phyloP scores from a whole-genome alignment of 2,797 vertebrate genomes.

The Spea hammondii region DNA sequence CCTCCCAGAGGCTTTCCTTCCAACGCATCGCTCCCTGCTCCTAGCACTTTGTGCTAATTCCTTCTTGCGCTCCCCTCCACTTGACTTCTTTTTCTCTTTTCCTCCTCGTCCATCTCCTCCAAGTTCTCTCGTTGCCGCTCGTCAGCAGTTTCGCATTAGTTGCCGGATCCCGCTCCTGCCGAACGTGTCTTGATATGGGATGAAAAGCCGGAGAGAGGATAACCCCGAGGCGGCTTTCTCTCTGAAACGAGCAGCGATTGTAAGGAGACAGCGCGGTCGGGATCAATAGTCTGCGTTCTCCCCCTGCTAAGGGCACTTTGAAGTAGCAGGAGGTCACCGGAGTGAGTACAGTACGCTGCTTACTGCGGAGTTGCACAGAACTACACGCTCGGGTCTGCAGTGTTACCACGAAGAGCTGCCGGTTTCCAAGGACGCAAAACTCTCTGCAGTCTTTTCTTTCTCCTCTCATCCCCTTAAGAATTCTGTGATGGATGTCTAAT shows the following conservation, averaged over 20 bases:
- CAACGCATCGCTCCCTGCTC: slow-evolving; percentile 48
- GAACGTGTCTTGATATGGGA: slow-evolving; percentile 66
- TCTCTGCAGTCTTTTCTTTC: slow-evolving; percentile 61
- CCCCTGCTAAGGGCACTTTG: slow-evolving; percentile 64
- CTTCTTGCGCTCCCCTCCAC: slow-evolving; percentile 6
- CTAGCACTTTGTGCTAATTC: slow-evolving; percentile 51
- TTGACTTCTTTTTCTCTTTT: slow-evolving; percentile 37
- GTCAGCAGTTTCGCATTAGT: slow-evolving; percentile 71
- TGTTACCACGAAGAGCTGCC: slow-evolving; percentile 61
- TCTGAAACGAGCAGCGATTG: slow-evolving; percentile 70
- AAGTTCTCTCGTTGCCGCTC: slow-evolving; percentile 55
- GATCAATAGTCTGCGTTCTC: slow-evolving; percentile 67
- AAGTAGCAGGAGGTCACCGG: slow-evolving; percentile 68
- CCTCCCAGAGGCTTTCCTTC: slow-evolving; percentile 55
- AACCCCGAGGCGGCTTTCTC: slow-evolving; percentile 56
- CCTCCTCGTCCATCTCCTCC: slow-evolving; percentile 35
- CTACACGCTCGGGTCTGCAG: slow-evolving; percentile 70
- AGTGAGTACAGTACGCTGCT: slow-evolving; percentile 68
- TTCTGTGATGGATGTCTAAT: slow-evolving; percentile 56
- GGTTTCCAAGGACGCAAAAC: slow-evolving; percentile 68
- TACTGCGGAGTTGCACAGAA: slow-evolving; percentile 76
- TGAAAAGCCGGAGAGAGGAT: slow-evolving; percentile 66
- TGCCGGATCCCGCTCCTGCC: slow-evolving; percentile 63
- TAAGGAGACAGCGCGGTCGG: slow-evolving; percentile 66
- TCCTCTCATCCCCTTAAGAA: slow-evolving; percentile 54